phyloP scores from a whole-genome alignment of 2,113 vertebrate species.

The Muscicapa adusta region DNA sequence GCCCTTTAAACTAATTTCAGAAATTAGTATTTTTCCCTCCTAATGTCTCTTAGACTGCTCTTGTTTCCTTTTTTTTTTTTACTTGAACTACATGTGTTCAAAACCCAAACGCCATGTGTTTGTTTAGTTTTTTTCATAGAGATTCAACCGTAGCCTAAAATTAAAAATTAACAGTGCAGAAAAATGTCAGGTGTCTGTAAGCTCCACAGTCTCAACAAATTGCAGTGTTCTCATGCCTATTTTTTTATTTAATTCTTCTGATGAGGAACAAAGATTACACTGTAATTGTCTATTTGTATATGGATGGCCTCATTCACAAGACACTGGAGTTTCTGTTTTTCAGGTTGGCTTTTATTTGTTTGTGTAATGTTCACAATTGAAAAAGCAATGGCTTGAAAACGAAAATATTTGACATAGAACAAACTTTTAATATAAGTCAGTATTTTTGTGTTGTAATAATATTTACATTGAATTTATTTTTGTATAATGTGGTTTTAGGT shows the following conservation, averaged over 20 bases:
- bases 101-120: rapidly evolving
- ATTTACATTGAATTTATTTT: neutral
- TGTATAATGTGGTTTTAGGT: neutral
- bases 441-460: neutral
- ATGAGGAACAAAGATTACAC: neutral
- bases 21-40: neutral
- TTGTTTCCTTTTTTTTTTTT: neutral
- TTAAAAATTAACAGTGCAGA: neutral
- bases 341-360: neutral
- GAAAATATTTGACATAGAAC: neutral
- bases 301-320: neutral
- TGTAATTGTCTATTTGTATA: neutral
- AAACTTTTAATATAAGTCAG: neutral
- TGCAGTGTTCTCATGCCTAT: neutral
- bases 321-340: neutral
- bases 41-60: neutral
- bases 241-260: neutral
- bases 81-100: neutral
- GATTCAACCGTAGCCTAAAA: rapidly evolving
- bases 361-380: neutral
- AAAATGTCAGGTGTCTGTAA: neutral
- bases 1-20: neutral
- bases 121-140: neutral
- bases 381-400: neutral
- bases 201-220: neutral